These are phyloP conservation scores for Leguminivora glycinivorella DNA, from an alignment of 1,140 invertebrate genomes.

Conservation along the genomic window DNA sequence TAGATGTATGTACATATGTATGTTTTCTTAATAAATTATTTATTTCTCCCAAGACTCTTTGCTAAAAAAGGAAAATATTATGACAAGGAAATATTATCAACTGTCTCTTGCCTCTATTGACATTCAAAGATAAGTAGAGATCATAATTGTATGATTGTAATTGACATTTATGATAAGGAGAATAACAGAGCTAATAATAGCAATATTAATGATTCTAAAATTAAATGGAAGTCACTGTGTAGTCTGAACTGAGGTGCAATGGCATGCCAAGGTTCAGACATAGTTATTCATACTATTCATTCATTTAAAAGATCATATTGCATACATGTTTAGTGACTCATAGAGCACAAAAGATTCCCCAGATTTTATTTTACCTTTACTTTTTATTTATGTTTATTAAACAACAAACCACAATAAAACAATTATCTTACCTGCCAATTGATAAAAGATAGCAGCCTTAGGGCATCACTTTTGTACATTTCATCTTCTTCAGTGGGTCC, in stretches of 20 bases:
- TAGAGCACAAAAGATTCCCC: background rate
- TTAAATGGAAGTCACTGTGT: too few relatives aligned
- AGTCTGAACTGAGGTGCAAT: too few relatives aligned
- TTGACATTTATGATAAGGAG: background rate
- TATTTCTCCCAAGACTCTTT: background rate
- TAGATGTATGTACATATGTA: too few relatives aligned
- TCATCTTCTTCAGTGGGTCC: slow-evolving; percentile 65
- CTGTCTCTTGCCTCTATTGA: too few relatives aligned
- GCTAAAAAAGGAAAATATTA: too few relatives aligned
- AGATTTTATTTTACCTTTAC: background rate
- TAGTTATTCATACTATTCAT: too few relatives aligned
- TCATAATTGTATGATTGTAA: background rate
- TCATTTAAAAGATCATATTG: too few relatives aligned
- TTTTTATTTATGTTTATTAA: background rate
- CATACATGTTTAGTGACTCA: background rate
- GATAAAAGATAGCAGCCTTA: slow-evolving; percentile 81
- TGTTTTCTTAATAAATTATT: background rate
- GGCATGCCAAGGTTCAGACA: too few relatives aligned
- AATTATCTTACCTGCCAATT: slow-evolving; percentile 82
- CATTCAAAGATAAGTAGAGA: background rate
- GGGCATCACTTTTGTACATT: slow-evolving; percentile 75
- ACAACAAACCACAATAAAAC: slow-evolving; percentile 32
- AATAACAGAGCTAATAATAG: too few relatives aligned
- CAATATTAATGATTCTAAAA: too few relatives aligned
- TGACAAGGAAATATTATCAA: too few relatives aligned